A percentile compares a stretch with the other conserved stretches of the same genome.
Conservation (phyloP, 2,113 vertebrate species). For the Halichoeres trimaculatus region DNA sequence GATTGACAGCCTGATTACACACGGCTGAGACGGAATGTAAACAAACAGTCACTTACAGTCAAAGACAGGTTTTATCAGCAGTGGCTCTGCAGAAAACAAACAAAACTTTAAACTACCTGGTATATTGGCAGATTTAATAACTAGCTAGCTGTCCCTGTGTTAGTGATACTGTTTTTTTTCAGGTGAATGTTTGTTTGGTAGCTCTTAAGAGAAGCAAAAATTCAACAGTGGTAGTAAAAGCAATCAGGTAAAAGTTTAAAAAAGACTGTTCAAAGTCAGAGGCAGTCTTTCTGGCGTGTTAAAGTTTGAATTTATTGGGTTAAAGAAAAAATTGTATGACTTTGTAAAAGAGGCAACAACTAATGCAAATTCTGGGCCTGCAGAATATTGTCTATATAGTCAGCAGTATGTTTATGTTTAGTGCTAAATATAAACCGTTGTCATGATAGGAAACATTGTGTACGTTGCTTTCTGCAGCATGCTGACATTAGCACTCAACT, state of each 20-base stretch:
- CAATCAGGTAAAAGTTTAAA: too few relatives aligned
- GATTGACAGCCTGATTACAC: background rate
- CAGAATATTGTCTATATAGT: background rate
- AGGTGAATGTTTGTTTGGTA: background rate
- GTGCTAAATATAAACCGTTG: background rate
- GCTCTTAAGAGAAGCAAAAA: background rate
- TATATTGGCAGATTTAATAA: background rate
- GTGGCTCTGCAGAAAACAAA: background rate
- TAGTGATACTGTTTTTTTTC: background rate
- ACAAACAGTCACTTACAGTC: background rate
- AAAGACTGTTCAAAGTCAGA: background rate
- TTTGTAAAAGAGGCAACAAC: background rate
- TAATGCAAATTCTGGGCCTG: background rate
- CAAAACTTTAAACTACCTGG: background rate
- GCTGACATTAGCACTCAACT: background rate
- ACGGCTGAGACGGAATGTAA: background rate
- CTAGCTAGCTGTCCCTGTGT: background rate
- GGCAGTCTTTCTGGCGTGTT: background rate
- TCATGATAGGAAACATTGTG: background rate
- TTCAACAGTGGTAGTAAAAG: too few relatives aligned
- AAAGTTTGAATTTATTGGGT: background rate
- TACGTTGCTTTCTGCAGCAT: background rate
- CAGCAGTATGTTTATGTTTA: background rate
- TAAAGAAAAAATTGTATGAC: background rate
- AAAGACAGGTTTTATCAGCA: background rate